Base-by-base conservation (phyloP, 2,113 vertebrate genomes). In the Podocnemis expansa region DNA sequence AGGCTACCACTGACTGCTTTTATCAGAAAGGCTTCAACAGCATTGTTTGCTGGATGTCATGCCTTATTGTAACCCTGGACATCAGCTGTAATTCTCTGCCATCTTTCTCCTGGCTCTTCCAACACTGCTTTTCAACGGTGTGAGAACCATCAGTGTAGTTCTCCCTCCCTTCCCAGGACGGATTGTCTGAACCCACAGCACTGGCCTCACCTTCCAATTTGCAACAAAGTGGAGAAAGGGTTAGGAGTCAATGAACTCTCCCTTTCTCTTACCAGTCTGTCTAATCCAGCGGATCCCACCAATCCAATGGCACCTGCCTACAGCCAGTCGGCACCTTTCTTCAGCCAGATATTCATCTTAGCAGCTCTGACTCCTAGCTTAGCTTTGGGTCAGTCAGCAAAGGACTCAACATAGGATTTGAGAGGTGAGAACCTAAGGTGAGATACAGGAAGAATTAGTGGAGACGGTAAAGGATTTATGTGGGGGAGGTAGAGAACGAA, bases 1-100 rank as follows among this genome's bases (percentile, higher is more conserved):
- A 91, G 67, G 34, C 63, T 41, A 41, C 38, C 88, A 45, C 47
- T 22, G 41, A 43, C 24, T 84, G 49, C 56, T 85, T 17, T 93
- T 67, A 84, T 93, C 80, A 83, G 70, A 90, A 25, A n/a, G 11
- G 43, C 43, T 85, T 93, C 9, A 83, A 81, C 86, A 90, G 94
- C 45, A 88, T 63, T 84, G 56, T 67, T 24, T 89, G 91, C 85
- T 92, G 41, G 60, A 83, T 89, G 38, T 88, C 43, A 81, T 93
- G 76, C 84, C 7, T 43, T 16, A 4, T 8, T 67, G 54, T 86
- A 70, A 4, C 27, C 54, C 76, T 34, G 51, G 38, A 89, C 60
- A 31, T 85, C 73, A 27, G 38, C 6, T 75, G 41, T 41, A 76
- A 51, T 70, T 86, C 24, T 2, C 0, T 78, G 55, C 78, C 29